Evolutionary conservation across 1,140 invertebrate genomes (phyloP).

Genomic region (Camponotus floridanus): DNA sequence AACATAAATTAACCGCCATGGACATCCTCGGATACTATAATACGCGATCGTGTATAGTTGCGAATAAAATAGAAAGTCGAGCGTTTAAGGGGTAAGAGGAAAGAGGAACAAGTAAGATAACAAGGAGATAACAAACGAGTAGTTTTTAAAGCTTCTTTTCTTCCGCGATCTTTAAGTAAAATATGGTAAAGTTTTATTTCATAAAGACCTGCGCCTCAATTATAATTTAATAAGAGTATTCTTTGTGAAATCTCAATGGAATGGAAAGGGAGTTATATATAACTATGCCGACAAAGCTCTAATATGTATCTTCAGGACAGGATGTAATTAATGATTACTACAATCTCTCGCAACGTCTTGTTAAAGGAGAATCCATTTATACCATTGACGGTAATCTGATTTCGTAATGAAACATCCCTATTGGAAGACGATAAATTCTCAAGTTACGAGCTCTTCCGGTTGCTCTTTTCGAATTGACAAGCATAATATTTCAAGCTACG

Average conservation of each 20-base stretch:
- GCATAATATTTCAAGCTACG: neutral
- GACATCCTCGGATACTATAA: neutral
- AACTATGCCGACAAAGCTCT: neutral
- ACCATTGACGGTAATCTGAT: constrained; percentile 27
- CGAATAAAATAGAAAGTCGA: too few relatives aligned
- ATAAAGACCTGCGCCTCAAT: neutral
- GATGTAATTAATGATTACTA: constrained; percentile 44
- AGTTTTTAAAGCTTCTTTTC: neutral
- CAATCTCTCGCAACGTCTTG: neutral
- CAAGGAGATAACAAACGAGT: neutral
- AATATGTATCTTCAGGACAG: too few relatives aligned
- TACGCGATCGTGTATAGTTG: neutral
- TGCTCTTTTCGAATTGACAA: constrained; percentile 14
- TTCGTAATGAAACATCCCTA: constrained; percentile 46
- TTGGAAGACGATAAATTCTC: constrained; percentile 22
- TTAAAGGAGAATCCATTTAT: constrained; percentile 37
- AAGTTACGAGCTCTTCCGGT: constrained; percentile 10
- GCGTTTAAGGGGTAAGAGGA: too few relatives aligned
- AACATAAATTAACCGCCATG: neutral
- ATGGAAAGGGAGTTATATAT: neutral
- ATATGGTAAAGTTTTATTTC: neutral
- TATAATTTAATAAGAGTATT: neutral
- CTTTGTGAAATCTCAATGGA: neutral
- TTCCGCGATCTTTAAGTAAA: neutral
- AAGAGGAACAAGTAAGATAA: neutral